Evolutionary conservation across 2,888 invertebrate genomes (phyloP).

Genomic region (Dioctria rufipes): DNA sequence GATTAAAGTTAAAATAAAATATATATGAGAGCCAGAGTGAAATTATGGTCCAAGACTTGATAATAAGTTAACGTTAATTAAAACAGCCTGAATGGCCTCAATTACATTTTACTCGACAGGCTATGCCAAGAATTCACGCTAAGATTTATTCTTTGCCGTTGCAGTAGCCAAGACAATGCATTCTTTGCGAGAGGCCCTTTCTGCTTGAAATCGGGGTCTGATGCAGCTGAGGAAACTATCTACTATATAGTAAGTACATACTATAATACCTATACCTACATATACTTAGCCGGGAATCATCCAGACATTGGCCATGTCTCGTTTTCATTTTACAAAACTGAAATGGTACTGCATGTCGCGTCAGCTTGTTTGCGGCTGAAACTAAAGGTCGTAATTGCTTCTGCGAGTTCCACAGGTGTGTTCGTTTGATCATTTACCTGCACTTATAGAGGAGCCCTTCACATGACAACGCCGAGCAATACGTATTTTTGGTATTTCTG

Average conservation of each 20-base stretch:
- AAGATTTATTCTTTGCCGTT: slow-evolving; percentile 57
- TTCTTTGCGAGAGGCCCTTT: slow-evolving; percentile 40
- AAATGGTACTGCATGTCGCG: slow-evolving; percentile 53
- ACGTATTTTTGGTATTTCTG: slow-evolving; percentile 39
- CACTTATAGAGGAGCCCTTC: neutral
- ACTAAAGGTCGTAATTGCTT: slow-evolving; percentile 56
- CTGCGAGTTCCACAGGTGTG: slow-evolving; percentile 50
- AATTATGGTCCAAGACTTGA: slow-evolving; percentile 53
- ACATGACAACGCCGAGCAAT: slow-evolving; percentile 5
- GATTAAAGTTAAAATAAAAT: no score
- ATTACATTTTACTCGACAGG: slow-evolving; percentile 57
- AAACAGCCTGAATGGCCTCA: slow-evolving; percentile 57
- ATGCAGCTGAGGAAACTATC: neutral
- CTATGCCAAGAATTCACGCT: slow-evolving; percentile 58
- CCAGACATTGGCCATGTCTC: slow-evolving; percentile 37
- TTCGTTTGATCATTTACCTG: slow-evolving; percentile 37
- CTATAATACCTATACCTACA: neutral
- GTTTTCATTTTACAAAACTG: slow-evolving; percentile 42
- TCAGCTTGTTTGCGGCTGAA: slow-evolving; percentile 51
- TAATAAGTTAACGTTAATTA: slow-evolving; percentile 60
- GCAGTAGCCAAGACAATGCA: slow-evolving; percentile 52
- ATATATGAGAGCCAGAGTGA: slow-evolving; percentile 53
- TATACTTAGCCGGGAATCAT: neutral
- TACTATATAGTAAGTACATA: no score
- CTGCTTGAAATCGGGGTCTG: slow-evolving; percentile 34